Conservation (phyloP, 2,113 vertebrate genomes). For the Vulpes ferrilata region DNA sequence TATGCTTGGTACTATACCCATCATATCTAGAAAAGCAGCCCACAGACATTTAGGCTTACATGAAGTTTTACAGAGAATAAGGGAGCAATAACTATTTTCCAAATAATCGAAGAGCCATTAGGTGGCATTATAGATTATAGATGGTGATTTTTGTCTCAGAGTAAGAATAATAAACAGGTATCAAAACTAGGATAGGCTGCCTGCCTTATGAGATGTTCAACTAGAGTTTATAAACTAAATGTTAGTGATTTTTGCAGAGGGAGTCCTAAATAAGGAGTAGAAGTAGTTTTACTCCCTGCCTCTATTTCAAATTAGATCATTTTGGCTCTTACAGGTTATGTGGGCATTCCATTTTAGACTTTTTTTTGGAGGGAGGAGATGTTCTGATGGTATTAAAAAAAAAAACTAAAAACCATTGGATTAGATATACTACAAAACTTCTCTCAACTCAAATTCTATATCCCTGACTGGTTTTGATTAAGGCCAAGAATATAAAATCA, state of each 20-base stretch:
- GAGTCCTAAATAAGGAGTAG: background rate
- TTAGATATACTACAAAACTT: background rate
- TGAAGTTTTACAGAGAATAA: constrained; percentile 5
- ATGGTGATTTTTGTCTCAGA: background rate
- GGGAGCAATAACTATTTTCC: background rate
- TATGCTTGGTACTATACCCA: background rate
- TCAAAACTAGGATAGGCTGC: background rate
- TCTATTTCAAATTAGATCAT: background rate
- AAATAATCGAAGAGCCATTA: background rate
- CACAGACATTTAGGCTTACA: background rate
- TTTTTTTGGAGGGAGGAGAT: background rate
- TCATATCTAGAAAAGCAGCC: background rate
- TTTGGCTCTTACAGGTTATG: background rate
- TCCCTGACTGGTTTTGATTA: background rate
- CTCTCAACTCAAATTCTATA: constrained; percentile 55
- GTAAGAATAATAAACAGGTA: background rate
- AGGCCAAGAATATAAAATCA: constrained; percentile 46
- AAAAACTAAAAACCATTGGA: background rate
- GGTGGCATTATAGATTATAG: background rate
- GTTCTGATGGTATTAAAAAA: background rate
- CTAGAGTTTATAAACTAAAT: background rate
- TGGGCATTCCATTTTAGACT: background rate
- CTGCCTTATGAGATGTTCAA: background rate
- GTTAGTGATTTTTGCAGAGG: background rate
- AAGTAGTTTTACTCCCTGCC: background rate